Evolutionary conservation across 1,140 invertebrate species (phyloP).

Genomic region (Penaeus japonicus): DNA sequence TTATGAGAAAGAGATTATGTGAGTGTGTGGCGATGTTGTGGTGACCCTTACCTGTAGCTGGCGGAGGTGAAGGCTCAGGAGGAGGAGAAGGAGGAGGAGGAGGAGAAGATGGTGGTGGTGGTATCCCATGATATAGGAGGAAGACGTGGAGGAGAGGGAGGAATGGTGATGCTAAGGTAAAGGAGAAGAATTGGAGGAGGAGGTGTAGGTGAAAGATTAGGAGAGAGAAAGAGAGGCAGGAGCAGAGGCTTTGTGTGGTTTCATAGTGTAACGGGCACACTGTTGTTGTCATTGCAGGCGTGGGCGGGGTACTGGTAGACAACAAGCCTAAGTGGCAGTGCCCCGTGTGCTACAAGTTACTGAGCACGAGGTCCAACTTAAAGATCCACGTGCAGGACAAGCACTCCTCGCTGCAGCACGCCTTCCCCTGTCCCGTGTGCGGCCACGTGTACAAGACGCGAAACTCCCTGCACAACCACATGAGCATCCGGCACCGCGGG

Average conservation of each 20-base stretch:
- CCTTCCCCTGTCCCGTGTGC: conserved; percentile 56
- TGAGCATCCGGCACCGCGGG: conserved; percentile 55
- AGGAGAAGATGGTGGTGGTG: background rate
- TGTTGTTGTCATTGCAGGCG: conserved; percentile 53
- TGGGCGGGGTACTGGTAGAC: conserved; percentile 37
- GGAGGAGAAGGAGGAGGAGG: background rate
- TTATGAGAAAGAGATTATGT: too few species aligned
- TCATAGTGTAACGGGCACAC: conserved; percentile 23
- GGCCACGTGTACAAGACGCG: conserved; percentile 56
- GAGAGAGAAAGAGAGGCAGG: conserved; percentile 7
- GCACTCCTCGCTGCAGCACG: conserved; percentile 56
- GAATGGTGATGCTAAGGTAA: background rate
- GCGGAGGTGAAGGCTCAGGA: too few species aligned
- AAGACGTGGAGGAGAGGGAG: background rate
- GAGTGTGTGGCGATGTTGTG: too few species aligned
- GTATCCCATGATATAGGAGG: background rate
- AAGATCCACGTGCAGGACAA: conserved; percentile 59
- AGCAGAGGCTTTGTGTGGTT: background rate
- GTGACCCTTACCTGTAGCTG: too few species aligned
- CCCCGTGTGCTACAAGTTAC: conserved; percentile 57
- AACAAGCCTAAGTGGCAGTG: conserved; percentile 61
- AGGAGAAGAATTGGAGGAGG: background rate
- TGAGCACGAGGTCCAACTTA: conserved; percentile 57
- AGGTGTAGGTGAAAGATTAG: background rate
- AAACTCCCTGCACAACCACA: conserved; percentile 59